Evolutionary conservation across 2,797 vertebrate genomes (phyloP), one percentile per base, ranked within the genome.

Genomic region (Anas bernieri): DNA sequence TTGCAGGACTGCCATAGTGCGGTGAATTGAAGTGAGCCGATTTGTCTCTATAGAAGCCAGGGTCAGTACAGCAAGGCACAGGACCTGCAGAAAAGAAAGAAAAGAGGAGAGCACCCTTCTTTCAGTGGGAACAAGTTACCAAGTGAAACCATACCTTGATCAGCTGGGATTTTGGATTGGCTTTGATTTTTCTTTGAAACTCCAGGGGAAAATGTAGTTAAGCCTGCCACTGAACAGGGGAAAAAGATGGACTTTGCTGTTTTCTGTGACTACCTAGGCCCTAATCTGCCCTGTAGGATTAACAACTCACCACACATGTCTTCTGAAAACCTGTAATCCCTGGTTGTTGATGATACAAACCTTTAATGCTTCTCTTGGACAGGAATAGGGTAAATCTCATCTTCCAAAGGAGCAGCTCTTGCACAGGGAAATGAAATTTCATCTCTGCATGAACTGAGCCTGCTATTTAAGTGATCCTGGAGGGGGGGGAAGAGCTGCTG

Each of bases 51-150:
- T 25, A 41, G 30, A 4, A 50, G 48, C 12, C 16, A 5, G 20
- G 17, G 7, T 43, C 20, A 77, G 55, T 58, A 2, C 14, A 37
- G 45, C 2, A 11, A 6, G 5, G 4, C 54, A 41, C 6, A 6
- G 12, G 11, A 12, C 17, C 35, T 61, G 22, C 37, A 46, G 54
- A 62, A 31, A 52, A n/a, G 54, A n/a, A 37, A 54, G 11, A 9
- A 12, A 12, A 35, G 16, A 58, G n/a, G 10, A 80, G 2, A 62
- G 2, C 6, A 15, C 9, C 8, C 11, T 43, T 30, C 16, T 25
- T 28, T 28, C 8, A 4, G 8, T 7, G 3, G 1, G n/a, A 22
- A 43, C 5, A 56, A 35, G 12, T 25, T 61, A 4, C 4, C 48
- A 50, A 54, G 25, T 61, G 28, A 62, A 73, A 76, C 5, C 2